Evolutionary conservation across 2,888 invertebrate genomes (phyloP).

Genomic region (Girardia tigrina): DNA sequence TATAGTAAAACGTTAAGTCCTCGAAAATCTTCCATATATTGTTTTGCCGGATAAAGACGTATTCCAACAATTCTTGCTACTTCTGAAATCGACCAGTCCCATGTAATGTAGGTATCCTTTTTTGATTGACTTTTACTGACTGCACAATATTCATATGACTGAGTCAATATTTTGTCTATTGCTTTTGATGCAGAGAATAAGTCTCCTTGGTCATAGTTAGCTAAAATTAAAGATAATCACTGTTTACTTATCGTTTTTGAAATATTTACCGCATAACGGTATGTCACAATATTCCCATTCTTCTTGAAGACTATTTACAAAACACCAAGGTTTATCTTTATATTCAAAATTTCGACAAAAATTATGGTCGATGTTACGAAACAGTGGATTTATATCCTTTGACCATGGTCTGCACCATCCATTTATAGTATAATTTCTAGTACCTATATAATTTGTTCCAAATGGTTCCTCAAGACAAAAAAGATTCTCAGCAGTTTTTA

Average conservation of each 20-base stretch:
- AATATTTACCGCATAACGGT: not conserved
- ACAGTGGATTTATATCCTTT: no score
- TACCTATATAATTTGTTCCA: not conserved
- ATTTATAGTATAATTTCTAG: not conserved
- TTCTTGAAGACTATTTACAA: not conserved
- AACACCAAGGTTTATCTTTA: not conserved
- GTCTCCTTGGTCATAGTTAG: not conserved
- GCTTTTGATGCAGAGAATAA: not conserved
- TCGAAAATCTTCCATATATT: not conserved
- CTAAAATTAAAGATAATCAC: not conserved
- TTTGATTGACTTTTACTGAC: not conserved
- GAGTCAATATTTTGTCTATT: not conserved
- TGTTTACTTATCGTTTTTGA: not conserved
- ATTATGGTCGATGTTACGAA: not conserved
- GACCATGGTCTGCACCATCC: not conserved
- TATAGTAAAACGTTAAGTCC: not conserved
- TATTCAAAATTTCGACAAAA: not conserved
- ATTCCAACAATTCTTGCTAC: conserved; percentile 5
- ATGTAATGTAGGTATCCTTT: not conserved
- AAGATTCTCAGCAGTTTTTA: not conserved
- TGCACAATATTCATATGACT: not conserved
- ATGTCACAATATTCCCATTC: conserved; percentile 2
- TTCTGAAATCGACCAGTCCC: not conserved
- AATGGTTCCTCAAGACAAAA: not conserved
- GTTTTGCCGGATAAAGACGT: not conserved